phyloP scores from a whole-genome alignment of 2,888 invertebrate species.

The Heliconius hortense region DNA sequence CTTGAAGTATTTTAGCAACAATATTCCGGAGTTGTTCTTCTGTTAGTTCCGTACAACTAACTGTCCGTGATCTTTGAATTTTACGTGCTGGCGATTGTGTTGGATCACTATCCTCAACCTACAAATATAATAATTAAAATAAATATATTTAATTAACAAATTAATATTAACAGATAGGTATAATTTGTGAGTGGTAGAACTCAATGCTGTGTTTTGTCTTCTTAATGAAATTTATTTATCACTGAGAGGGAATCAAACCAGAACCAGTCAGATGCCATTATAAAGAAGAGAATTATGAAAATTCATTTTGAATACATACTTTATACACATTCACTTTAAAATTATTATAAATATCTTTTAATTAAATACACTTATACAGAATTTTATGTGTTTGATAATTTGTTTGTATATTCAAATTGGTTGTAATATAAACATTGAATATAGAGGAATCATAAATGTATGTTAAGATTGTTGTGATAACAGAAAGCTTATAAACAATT shows the following conservation, averaged over 20 bases:
- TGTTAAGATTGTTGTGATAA: background rate
- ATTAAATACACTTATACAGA: background rate
- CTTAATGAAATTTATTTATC: too few relatives aligned
- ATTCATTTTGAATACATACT: too few relatives aligned
- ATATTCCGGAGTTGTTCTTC: constrained; percentile 85
- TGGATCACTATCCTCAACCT: constrained; percentile 81
- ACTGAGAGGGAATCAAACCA: too few relatives aligned
- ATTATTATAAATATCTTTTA: background rate
- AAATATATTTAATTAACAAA: background rate
- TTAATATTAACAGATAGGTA: background rate
- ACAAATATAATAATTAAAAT: constrained; percentile 35
- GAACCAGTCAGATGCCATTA: too few relatives aligned
- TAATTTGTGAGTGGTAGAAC: background rate
- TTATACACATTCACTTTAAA: background rate
- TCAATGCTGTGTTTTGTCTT: too few relatives aligned
- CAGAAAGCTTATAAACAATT: background rate
- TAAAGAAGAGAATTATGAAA: too few relatives aligned
- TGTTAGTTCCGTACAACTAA: constrained; percentile 82
- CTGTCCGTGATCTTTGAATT: constrained; percentile 70
- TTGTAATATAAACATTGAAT: background rate
- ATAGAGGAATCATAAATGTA: background rate
- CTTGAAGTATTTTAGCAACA: constrained; percentile 86
- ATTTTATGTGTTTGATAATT: background rate
- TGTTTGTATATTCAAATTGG: background rate
- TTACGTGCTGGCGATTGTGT: constrained; percentile 71